Evolutionary conservation across 1,140 invertebrate genomes (phyloP), one percentile per base, ranked within the genome.

Genomic region (Solenopsis invicta): DNA sequence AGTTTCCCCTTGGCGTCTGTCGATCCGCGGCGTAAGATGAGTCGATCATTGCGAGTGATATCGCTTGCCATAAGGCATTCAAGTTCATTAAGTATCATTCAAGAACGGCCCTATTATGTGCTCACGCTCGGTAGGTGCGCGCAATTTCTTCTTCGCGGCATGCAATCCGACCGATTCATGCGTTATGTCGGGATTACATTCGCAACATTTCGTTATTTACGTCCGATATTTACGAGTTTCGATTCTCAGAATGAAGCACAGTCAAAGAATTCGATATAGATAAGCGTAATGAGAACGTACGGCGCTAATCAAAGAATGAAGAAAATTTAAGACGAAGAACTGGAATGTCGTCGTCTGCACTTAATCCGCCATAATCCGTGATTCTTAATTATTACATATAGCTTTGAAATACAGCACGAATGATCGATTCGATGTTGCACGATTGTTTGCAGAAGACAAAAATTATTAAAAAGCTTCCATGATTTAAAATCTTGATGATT

Each of bases 41-140:
- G 34, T 76, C 29, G 72, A 76, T 75, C 52, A 21, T 76, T 72
- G 59, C 64, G 66, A 37, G 29, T 41, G 37, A 69, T 69, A 69
- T 80, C 24, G 45, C 59, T 67, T 54, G 48, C 54, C 69, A 86
- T 71, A 87, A 87, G 48, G 48, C 34, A 62, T 87, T 88, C 76
- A 72, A 74, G 76, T 88, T 88, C 85, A 71, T 88, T 88, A 88
- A 37, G 75, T 86, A 59, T 88, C 76, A 88, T 88, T 88, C 87
- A 88, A 61, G 67, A 64, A 61, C 21, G 37, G 45, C 4, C 18
- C 45, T n/a, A 88, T 86, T 67, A 75, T 54, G 50, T 54, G 37
- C 29, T 24, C 10, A 21, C 37, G 45, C n/a, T 50, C n/a, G 48
- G 48, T 69, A 85, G 48, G 61, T 85, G 62, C 41, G 86, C 61